phyloP scores from a whole-genome alignment of 1,140 invertebrate species.

The Drosophila hydei region DNA sequence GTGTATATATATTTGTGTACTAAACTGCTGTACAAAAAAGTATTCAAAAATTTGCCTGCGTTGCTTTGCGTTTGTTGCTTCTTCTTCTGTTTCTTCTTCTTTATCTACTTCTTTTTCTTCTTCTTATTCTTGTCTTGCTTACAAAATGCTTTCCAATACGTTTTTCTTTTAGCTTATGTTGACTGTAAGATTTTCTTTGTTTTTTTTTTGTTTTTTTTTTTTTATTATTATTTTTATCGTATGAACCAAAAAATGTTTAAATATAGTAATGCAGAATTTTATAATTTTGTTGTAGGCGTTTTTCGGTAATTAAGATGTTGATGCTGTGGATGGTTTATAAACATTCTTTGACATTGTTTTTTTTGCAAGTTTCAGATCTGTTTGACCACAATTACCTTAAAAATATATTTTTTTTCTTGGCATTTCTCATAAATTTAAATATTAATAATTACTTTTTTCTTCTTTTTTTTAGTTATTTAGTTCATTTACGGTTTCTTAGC shows the following conservation, averaged over 20 bases:
- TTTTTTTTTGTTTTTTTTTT: conserved; percentile 43
- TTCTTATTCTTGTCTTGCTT: conserved; percentile 50
- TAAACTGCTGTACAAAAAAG: conserved; percentile 69
- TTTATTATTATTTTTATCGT: conserved; percentile 70
- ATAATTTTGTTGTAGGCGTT: conserved; percentile 71
- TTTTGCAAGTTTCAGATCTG: conserved; percentile 46
- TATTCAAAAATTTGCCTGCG: conserved; percentile 70
- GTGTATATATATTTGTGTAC: conserved; percentile 41
- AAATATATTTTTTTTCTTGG: conserved; percentile 39
- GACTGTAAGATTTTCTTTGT: conserved; percentile 41
- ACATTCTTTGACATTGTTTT: conserved; percentile 33
- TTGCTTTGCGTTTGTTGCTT: conserved; percentile 56
- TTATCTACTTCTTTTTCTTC: not conserved
- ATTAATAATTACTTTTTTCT: conserved; percentile 68
- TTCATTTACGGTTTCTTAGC: conserved; percentile 74
- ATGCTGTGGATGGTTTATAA: conserved; percentile 39
- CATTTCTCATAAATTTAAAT: conserved; percentile 69
- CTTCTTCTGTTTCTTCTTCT: conserved; percentile 6
- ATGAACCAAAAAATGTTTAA: conserved; percentile 78
- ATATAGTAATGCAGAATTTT: conserved; percentile 81
- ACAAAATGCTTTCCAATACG: conserved; percentile 64
- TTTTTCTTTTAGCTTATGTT: conserved; percentile 38
- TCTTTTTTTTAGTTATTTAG: conserved; percentile 60
- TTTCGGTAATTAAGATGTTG: conserved; percentile 48
- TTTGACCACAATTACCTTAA: conserved; percentile 42